Percentiles rank a stretch among this genome's conserved stretches.
phyloP scores from a whole-genome alignment of 35 echinoderm and acorn worm species.

The Ptychodera flava region DNA sequence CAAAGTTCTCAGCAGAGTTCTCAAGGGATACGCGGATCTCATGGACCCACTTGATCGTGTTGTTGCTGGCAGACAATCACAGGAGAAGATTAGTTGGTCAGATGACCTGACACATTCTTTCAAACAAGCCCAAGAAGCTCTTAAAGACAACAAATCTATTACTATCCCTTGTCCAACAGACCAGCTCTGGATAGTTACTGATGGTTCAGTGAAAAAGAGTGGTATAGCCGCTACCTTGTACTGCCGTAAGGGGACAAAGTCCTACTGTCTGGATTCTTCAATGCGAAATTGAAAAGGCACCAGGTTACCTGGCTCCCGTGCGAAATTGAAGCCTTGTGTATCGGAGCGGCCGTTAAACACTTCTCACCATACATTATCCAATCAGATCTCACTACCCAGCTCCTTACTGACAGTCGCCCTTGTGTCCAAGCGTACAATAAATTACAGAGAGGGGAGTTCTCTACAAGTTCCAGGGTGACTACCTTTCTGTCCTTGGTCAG shows the following conservation, averaged over 20 bases:
- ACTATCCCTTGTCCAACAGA: constrained; percentile 31
- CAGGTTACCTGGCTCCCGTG: background rate
- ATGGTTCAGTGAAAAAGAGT: constrained; percentile 23
- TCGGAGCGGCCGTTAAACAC: background rate
- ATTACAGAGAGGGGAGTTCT: constrained; percentile 24
- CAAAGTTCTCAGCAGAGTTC: constrained; percentile 34
- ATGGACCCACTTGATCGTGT: constrained; percentile 33
- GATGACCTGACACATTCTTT: too few species aligned
- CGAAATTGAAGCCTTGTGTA: too few species aligned
- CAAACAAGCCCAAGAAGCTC: too few species aligned
- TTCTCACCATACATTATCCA: constrained; percentile 1
- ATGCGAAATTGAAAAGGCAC: background rate
- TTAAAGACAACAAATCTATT: constrained; percentile 29
- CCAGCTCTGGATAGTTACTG: constrained; percentile 45
- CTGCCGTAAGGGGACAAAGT: too few species aligned
- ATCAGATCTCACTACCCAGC: background rate
- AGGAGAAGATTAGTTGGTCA: constrained; percentile 34
- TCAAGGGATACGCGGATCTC: constrained; percentile 6
- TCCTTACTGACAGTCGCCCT: constrained; percentile 2
- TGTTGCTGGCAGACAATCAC: constrained; percentile 27
- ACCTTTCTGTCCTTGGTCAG: constrained; percentile 51
- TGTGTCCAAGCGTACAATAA: background rate
- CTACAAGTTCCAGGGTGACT: constrained; percentile 45
- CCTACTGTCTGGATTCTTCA: too few species aligned
- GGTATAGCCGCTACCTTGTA: constrained; percentile 27